phyloP scores from a whole-genome alignment of 2,113 vertebrate genomes.

The Nerophis ophidion region DNA sequence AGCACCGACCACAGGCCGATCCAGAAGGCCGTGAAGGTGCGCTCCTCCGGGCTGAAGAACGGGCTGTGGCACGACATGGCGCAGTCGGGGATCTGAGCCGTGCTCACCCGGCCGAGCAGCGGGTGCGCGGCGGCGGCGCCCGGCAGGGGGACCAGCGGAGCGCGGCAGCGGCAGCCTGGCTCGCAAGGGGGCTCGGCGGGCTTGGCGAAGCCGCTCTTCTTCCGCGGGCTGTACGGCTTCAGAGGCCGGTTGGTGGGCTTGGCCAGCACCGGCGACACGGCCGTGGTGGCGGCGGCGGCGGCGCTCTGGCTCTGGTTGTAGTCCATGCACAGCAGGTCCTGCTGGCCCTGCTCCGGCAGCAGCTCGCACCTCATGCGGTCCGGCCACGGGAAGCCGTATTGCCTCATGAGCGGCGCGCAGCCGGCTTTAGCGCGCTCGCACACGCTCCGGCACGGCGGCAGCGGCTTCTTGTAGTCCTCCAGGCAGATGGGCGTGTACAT shows the following conservation, averaged over 20 bases:
- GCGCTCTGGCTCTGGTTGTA: conserved; percentile 81
- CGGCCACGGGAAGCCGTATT: conserved; percentile 95
- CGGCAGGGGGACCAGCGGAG: conserved; percentile 81
- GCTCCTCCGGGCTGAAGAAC: conserved; percentile 82
- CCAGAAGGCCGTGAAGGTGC: conserved; percentile 87
- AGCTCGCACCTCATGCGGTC: conserved; percentile 92
- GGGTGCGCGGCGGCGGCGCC: conserved; percentile 78
- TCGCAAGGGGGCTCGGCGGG: conserved; percentile 66
- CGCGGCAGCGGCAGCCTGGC: conserved; percentile 80
- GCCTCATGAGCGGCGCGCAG: conserved; percentile 91
- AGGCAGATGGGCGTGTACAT: conserved; percentile 96
- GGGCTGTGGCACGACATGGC: conserved; percentile 87
- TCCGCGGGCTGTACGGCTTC: conserved; percentile 65
- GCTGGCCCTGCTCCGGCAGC: conserved; percentile 82
- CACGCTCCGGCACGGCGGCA: conserved; percentile 87
- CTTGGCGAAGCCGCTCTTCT: conserved; percentile 53
- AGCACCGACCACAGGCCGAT: conserved; percentile 87
- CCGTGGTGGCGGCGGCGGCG: conserved; percentile 71
- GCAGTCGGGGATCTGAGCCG: conserved; percentile 82
- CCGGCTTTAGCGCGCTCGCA: conserved; percentile 89
- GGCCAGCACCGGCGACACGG: conserved; percentile 65
- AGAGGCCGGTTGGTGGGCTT: conserved; percentile 55
- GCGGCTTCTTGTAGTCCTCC: conserved; percentile 90
- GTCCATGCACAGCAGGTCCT: conserved; percentile 90
- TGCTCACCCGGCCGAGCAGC: conserved; percentile 80